Evolutionary conservation across 2,888 invertebrate genomes (phyloP), one percentile per base, ranked within the genome.

Genomic region (Prosopocoilus inquinatus): DNA sequence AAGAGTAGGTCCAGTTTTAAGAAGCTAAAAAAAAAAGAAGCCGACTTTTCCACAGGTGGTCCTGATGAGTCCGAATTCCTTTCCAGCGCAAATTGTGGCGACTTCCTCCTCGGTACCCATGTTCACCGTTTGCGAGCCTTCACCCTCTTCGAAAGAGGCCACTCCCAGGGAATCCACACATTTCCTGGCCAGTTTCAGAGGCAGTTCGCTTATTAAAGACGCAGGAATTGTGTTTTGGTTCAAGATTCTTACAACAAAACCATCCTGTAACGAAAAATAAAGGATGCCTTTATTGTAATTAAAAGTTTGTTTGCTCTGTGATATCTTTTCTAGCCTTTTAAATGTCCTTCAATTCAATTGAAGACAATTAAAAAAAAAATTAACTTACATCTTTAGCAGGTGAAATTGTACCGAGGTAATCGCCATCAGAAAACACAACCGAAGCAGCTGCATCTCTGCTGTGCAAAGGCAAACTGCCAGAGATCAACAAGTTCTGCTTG

Each of bases 61-160:
- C 66, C 87, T 85, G 2, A 96, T 81, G 39, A 96, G 77, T 1
- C 89, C 90, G 75, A 97, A 96, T 67, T 96, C 96, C 75, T 94
- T 95, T 20, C 95, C 96, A 41, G 91, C 88, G 41, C 85, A 84
- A 50, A 96, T 87, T 46, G 84, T 83, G 9, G 84, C 79, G 1
- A 91, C 82, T 65, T 94, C 94, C 66, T 94, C 92, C 63, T 94
- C 94, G 62, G 64, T 72, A 33, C 71, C 75, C 8, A 70, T 72
- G 53, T 71, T 75, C 7, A 77, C 69, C 3, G 73, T 70, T 56
- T 71, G 70, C 7, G 68, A 64, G 32, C 68, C 68, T 2, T 78
- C 79, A 66, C 89, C 89, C 65, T 87, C 87, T 66, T 90, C 90
- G 70, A 88, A 89, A 1, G 83, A 75, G 4, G 89, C 85, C 61